Evolutionary conservation across 2,888 invertebrate genomes (phyloP), one percentile per base, ranked within the genome.

Genomic region (Stegophylla sp.): DNA sequence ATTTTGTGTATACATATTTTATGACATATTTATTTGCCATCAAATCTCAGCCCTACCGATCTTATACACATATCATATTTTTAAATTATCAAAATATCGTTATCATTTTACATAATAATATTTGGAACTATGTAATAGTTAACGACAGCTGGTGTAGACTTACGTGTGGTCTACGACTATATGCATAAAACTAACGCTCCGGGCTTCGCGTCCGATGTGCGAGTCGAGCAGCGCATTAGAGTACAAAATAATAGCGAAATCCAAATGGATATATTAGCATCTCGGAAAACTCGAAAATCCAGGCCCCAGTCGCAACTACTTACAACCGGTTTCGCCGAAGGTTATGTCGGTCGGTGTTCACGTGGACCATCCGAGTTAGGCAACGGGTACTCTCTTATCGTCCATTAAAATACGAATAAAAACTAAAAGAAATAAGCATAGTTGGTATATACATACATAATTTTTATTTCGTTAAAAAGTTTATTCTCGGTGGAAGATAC

Each of bases 221-320:
- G n/a, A n/a, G 34, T 34, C 17, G 67, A 69, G 28, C 28, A 26
- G 15, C 0, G 5, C 0, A 20, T 28, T 26, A 10, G 20, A 5
- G 56, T 28, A 61, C 45, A 28, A 15, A 73, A 73, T 41, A 61
- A 56, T 26, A 67, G 34, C 64, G 63, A 74, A 74, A 63, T 34
- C 75, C 51, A 64, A 64, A 48, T 12, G n/a, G 12, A 75, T 28
- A 75, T 28, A 43, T 56, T 53, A 67, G 67, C 43, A 45, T 67
- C 26, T 53, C n/a, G 76, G 76, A 67, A 77, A 77, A 77, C 76
- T 20, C 76, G 67, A 67, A 67, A 77, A 77, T 77, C 76, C 76
- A 43, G 76, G 26, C 56, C 26, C 43, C 43, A 15, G 76, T 41
- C 43, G 51, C 51, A 7, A 56, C 28, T 5, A 20, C n/a, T 28